Evolutionary conservation across 2,797 vertebrate genomes (phyloP).

Genomic region (Emydoidea blandingii): DNA sequence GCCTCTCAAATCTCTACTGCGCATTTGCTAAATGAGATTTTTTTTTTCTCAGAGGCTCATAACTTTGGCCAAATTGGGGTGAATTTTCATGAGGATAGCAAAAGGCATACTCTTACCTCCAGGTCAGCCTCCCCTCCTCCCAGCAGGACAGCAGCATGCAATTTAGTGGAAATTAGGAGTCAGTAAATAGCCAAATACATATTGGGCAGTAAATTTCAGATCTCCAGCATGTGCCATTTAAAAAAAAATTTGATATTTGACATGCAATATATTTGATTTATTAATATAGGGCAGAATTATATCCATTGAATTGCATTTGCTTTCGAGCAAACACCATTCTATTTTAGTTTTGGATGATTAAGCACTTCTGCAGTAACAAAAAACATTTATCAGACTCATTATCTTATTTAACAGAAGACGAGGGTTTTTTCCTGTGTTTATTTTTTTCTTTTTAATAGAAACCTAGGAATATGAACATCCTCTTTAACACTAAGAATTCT

Average conservation of each 20-base stretch:
- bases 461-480: background rate
- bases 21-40: background rate
- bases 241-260: slow-evolving; percentile 1
- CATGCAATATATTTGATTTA: background rate
- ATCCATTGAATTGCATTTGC: background rate
- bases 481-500: background rate
- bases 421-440: background rate
- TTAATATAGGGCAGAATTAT: background rate
- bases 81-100: background rate
- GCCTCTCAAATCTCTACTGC: background rate
- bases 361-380: background rate
- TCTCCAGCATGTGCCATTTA: slow-evolving; percentile 14
- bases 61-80: background rate
- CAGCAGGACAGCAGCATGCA: background rate
- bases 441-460: background rate
- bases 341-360: background rate
- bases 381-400: background rate
- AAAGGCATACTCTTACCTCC: background rate
- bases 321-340: background rate
- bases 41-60: background rate
- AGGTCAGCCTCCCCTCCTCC: background rate
- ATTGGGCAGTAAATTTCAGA: background rate
- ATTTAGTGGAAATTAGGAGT: background rate
- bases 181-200: background rate
- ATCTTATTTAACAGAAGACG: background rate